Base-by-base conservation (phyloP, 2,797 vertebrate genomes). In the Chloroceryle inda region DNA sequence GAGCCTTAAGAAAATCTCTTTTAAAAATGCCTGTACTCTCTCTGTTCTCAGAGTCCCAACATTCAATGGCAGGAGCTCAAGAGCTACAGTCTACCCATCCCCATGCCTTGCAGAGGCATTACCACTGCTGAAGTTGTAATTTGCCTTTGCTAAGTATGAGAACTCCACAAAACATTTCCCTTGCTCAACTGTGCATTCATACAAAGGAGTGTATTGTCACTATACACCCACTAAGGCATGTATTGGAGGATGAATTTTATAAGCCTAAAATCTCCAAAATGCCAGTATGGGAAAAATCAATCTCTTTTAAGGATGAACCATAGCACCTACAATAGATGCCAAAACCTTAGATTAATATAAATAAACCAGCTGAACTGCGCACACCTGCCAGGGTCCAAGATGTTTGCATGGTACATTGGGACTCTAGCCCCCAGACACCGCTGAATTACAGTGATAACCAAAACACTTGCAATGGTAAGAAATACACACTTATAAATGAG, bases 401-500 rank as follows among this genome's bases (percentile, higher is more conserved):
- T 42, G 33, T 40, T 77, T 64, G 37, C 15, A 19, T 15, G 9
- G 18, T 24, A 63, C 23, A 40, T 6, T 13, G 35, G 45, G 42
- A 69, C 37, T 53, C 42, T 19, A 22, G 10, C 58, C 63, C 63
- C 35, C 47, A 66, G 58, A n/a, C 12, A 50, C 35, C 45, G 58
- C 23, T 58, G 55, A 55, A 47, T 73, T 68, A 73, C 27, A 76
- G 22, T 22, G 44, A 73, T 8, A 90, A 58, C 47, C 27, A 88
- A 84, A 96, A 84, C 49, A 8, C 66, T 88, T 81, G 16, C 23
- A 76, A 88, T 49, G 67, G 16, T 79, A 85, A 81, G 37, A 89
- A 95, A 89, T 45, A 15, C 55, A 62, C 10, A 62, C 10, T 94
- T 79, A 56, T 12, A 91, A 94, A 69, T 55, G 16, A 79, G 35